phyloP scores from a whole-genome alignment of 2,113 vertebrate genomes.

The Emberiza fucata region DNA sequence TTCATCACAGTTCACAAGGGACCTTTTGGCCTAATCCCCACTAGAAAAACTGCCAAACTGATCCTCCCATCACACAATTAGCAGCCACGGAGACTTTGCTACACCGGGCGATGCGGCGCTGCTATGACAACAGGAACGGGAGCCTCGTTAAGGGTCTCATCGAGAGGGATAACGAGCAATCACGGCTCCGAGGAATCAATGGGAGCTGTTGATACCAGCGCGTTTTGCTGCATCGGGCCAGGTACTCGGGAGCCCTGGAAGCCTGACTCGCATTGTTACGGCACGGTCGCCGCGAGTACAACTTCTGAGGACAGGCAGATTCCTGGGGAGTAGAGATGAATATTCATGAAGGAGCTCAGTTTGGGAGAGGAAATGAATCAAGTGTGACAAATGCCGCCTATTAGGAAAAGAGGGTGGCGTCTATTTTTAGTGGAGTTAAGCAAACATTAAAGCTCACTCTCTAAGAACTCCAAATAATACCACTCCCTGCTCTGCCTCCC shows the following conservation, averaged over 20 bases:
- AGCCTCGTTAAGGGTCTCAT: slow-evolving; percentile 24
- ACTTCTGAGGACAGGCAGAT: slow-evolving; percentile 38
- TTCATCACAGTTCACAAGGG: slow-evolving; percentile 1
- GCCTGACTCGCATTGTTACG: not conserved
- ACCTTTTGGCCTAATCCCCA: slow-evolving; percentile 30
- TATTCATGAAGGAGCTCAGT: slow-evolving; percentile 69
- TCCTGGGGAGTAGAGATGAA: slow-evolving; percentile 67
- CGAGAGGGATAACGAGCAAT: slow-evolving; percentile 39
- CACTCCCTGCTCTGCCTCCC: slow-evolving; percentile 16
- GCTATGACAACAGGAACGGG: slow-evolving; percentile 60
- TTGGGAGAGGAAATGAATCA: slow-evolving; percentile 71
- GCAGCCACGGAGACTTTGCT: not conserved
- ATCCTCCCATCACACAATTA: slow-evolving; percentile 49
- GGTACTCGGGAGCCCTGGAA: not conserved
- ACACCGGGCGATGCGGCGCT: not conserved
- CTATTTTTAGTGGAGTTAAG: slow-evolving; percentile 74
- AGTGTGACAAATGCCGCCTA: slow-evolving; percentile 71
- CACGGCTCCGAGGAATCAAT: not conserved
- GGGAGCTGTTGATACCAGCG: not conserved
- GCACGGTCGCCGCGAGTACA: not conserved
- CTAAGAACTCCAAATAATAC: slow-evolving; percentile 65
- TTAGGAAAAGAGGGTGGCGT: slow-evolving; percentile 69
- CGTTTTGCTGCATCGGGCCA: not conserved
- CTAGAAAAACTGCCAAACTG: not conserved
- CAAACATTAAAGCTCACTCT: slow-evolving; percentile 63